Evolutionary conservation across 2,113 vertebrate species (phyloP).

Genomic region (Megalops atlanticus): DNA sequence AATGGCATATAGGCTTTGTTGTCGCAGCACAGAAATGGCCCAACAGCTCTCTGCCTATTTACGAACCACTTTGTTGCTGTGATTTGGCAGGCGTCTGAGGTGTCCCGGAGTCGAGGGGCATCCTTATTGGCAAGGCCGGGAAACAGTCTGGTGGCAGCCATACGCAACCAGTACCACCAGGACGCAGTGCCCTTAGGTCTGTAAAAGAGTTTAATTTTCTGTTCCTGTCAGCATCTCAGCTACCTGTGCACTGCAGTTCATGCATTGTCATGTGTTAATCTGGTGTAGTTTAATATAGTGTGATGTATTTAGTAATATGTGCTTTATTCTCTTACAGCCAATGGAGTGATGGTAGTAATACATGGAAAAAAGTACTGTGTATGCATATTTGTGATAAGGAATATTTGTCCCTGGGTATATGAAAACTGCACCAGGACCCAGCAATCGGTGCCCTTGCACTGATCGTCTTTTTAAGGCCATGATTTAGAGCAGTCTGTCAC

Average conservation of each 20-base stretch:
- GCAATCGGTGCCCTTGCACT: neutral
- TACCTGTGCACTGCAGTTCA: neutral
- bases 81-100: constrained; percentile 86
- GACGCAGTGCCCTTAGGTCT: constrained; percentile 80
- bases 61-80: neutral
- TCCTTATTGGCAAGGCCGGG: constrained; percentile 83
- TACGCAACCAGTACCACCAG: constrained; percentile 84
- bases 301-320: neutral
- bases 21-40: neutral
- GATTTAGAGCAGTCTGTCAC: neutral
- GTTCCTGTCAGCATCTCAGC: neutral
- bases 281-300: too few relatives aligned
- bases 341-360: neutral
- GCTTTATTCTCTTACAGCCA: neutral
- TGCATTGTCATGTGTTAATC: neutral
- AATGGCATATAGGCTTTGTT: too few relatives aligned
- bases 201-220: neutral
- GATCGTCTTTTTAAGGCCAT: neutral
- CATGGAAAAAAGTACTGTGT: neutral
- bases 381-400: neutral
- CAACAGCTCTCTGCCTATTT: neutral
- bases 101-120: constrained; percentile 87
- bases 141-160: constrained; percentile 86
- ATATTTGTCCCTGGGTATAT: neutral
- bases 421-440: neutral